Evolutionary conservation across 2,888 invertebrate genomes (phyloP).

Genomic region (Euproctis similis): DNA sequence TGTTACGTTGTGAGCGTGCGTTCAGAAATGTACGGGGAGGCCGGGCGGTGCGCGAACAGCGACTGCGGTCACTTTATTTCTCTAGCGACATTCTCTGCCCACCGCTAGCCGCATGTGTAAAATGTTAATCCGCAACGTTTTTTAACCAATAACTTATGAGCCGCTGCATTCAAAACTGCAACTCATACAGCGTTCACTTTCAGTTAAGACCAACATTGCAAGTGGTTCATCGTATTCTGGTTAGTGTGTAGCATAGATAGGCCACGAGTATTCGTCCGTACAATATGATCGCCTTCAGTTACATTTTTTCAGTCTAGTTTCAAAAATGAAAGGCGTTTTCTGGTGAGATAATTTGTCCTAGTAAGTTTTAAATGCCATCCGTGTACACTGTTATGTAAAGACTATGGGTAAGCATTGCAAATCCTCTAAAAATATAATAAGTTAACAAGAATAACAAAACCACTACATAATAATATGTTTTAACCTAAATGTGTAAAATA

Average conservation of each 20-base stretch:
- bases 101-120: constrained; percentile 51
- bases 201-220: constrained; percentile 12
- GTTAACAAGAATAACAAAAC: constrained; percentile 9
- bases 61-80: constrained; percentile 58
- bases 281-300: constrained; percentile 32
- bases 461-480: constrained; percentile 5
- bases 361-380: constrained; percentile 19
- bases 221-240: constrained; percentile 31
- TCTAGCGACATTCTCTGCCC: constrained; percentile 52
- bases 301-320: constrained; percentile 42
- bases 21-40: constrained; percentile 54
- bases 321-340: constrained; percentile 29
- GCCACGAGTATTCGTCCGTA: constrained; percentile 24
- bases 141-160: constrained; percentile 38
- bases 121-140: constrained; percentile 58
- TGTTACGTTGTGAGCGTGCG: constrained; percentile 62
- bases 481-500: constrained; percentile 13
- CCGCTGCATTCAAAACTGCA: constrained; percentile 20
- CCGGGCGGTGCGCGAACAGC: constrained; percentile 60
- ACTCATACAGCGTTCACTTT: constrained; percentile 18
- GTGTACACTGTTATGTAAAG: constrained; percentile 25
- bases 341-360: constrained; percentile 27
- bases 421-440: constrained; percentile 1
- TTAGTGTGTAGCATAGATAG: constrained; percentile 18
- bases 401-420: constrained; percentile 19